Conservation (phyloP, 2,797 vertebrate species). For the Hippopotamyrus pictus region DNA sequence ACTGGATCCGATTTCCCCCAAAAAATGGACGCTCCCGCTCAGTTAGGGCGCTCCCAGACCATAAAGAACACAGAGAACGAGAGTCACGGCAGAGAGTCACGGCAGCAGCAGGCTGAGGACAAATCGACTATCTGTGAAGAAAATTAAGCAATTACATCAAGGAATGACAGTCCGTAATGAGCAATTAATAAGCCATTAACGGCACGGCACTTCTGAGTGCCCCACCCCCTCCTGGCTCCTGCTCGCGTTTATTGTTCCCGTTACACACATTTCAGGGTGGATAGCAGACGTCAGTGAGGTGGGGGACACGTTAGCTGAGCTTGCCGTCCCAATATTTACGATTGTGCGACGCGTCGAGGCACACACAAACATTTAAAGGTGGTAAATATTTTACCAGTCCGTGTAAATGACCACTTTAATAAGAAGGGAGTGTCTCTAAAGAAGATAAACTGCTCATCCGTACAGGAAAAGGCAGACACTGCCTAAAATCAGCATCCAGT, state of each 20-base stretch:
- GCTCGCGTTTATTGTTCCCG: neutral
- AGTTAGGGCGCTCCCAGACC: constrained; percentile 9
- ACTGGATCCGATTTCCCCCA: constrained; percentile 41
- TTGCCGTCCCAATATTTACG: neutral
- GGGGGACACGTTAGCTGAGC: neutral
- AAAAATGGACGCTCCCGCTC: constrained; percentile 37
- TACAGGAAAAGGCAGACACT: neutral
- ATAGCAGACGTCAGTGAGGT: neutral
- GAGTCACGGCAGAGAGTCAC: constrained; percentile 29
- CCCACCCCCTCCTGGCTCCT: neutral
- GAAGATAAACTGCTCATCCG: neutral
- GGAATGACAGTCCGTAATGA: constrained; percentile 39
- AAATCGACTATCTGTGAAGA: constrained; percentile 34
- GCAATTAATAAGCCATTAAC: constrained; percentile 47
- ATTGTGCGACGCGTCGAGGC: neutral
- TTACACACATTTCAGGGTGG: neutral
- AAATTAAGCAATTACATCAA: constrained; percentile 42
- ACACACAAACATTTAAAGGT: neutral
- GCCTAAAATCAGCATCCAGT: neutral
- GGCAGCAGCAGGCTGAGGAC: constrained; percentile 21
- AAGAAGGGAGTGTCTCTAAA: neutral
- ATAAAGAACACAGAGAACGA: neutral
- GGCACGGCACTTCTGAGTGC: constrained; percentile 33
- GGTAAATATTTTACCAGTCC: neutral
- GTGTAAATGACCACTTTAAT: neutral